A percentile compares a stretch with the other conserved stretches of the same genome.
phyloP scores from a whole-genome alignment of 2,888 invertebrate species.

The Nemotelus nigrinus region DNA sequence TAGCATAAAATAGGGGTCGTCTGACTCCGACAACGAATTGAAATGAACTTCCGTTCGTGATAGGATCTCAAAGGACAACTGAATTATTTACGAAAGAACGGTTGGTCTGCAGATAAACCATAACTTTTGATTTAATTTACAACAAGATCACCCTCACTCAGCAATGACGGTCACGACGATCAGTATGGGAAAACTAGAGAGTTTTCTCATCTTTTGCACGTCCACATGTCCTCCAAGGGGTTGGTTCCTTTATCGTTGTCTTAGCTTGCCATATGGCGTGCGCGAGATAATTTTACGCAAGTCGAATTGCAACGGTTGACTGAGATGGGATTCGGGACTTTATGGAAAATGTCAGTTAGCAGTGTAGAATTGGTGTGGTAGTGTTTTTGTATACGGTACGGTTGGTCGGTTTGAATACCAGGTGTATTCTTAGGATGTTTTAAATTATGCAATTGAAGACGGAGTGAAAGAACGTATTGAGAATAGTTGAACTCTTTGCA shows the following conservation, averaged over 20 bases:
- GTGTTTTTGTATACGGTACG: neutral
- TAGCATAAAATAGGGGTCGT: constrained; percentile 4
- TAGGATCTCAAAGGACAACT: constrained; percentile 10
- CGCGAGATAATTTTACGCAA: neutral
- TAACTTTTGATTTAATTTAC: constrained; percentile 4
- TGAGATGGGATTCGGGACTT: constrained; percentile 35
- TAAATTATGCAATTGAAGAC: constrained; percentile 19
- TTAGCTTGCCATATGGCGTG: constrained; percentile 14
- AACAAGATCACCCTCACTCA: constrained; percentile 19
- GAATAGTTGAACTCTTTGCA: no score
- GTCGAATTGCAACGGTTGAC: constrained; percentile 30
- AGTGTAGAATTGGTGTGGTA: neutral
- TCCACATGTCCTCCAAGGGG: neutral
- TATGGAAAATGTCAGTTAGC: constrained; percentile 24
- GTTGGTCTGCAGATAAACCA: constrained; percentile 25
- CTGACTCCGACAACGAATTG: neutral
- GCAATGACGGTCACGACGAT: neutral
- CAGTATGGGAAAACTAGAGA: neutral
- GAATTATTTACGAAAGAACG: neutral
- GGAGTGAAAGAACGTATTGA: no score
- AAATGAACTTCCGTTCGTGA: constrained; percentile 26
- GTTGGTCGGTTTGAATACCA: constrained; percentile 27
- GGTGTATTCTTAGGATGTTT: constrained; percentile 24
- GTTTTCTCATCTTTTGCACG: constrained; percentile 9
- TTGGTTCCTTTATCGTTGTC: neutral